Base-by-base conservation (phyloP, 2,797 vertebrate genomes). In the Nyctalus aviator region DNA sequence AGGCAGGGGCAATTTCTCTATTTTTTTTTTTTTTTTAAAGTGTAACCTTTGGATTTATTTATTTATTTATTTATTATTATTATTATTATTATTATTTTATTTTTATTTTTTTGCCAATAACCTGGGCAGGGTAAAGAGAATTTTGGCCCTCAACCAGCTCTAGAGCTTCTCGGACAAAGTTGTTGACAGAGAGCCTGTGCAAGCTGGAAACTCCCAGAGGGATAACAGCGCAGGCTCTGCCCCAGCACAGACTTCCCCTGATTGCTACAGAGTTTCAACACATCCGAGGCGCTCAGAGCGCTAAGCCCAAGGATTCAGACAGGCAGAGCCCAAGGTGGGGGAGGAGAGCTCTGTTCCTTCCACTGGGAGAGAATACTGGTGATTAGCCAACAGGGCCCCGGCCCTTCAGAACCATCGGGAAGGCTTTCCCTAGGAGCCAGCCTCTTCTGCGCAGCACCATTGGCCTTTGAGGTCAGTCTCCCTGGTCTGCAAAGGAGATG, bases 151-250 rank as follows among this genome's bases (percentile, higher is more conserved):
- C 8, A 6, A 57, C 75, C 83, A 92, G 27, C 44, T 82, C 53
- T 53, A 46, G 57, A 66, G 44, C 57, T 92, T 93, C 85, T 95
- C 1, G 2, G 68, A 84, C 9, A 83, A 69, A 84, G 35, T 72
- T 69, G 82, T 90, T 94, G 96, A 95, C 71, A n/a, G 0, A 20
- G 62, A 78, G 62, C 94, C 90, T 44, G 68, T 71, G 73, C 25
- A 84, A 88, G 66, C 88, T 95, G 96, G 96, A 96, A 97, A 96
- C 84, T 92, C 95, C 95, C 93, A 77, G 76, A 93, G 41, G 94
- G 44, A 46, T n/a, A 77, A 75, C 21, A 30, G 89, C 18, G 75
- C 5, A 17, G 64, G 84, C 84, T 93, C 32, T 88, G 92, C 78
- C 93, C 82, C 50, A 91, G 73, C 50, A 78, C 48, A 92, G 78